Evolutionary conservation across 2,797 vertebrate species (phyloP).

Genomic region (Coluber constrictor): DNA sequence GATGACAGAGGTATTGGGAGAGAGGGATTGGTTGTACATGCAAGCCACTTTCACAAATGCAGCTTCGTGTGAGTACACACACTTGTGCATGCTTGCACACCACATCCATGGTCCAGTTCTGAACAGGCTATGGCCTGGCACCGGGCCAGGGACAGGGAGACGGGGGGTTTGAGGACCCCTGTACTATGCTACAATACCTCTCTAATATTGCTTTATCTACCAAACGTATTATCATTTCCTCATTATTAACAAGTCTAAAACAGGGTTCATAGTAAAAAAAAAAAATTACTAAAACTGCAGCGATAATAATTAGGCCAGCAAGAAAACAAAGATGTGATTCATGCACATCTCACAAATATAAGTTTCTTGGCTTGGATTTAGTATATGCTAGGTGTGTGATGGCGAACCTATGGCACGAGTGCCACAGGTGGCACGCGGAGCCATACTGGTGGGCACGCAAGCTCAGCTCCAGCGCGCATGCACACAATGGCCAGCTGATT

Average conservation of each 20-base stretch:
- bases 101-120: too few species aligned
- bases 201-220: not conserved
- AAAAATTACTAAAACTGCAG: not conserved
- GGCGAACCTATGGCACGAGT: too few species aligned
- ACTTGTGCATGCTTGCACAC: too few species aligned
- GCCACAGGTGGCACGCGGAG: too few species aligned
- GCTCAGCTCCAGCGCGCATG: too few species aligned
- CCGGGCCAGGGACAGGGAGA: accelerated
- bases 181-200: not conserved
- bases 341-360: not conserved
- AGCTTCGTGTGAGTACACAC: too few species aligned
- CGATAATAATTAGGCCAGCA: not conserved
- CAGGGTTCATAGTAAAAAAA: not conserved
- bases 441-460: too few species aligned
- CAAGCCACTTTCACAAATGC: too few species aligned
- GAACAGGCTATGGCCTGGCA: too few species aligned
- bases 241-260: not conserved
- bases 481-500: too few species aligned
- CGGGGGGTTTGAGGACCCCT: too few species aligned
- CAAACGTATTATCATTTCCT: not conserved
- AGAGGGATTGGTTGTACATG: too few species aligned
- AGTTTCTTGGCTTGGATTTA: not conserved
- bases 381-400: not conserved
- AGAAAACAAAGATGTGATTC: not conserved
- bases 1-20: accelerated